These are phyloP conservation scores for Sycophaga agraensis DNA, from an alignment of 1,140 invertebrate species.

Conservation along the genomic window DNA sequence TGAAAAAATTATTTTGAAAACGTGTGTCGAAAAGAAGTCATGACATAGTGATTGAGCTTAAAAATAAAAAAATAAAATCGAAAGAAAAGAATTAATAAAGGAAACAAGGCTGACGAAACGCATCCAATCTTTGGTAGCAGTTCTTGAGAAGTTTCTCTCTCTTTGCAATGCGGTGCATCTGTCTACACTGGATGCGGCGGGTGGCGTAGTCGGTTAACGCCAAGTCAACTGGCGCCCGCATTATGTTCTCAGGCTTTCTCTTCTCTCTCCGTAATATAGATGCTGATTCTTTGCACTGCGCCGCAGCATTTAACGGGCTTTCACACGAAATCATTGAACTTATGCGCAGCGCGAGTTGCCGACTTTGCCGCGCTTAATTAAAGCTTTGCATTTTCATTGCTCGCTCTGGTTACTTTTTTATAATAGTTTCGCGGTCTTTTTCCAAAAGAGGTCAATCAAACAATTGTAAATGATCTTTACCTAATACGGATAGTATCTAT, in stretches of 20 bases:
- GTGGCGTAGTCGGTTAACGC: conserved; percentile 13
- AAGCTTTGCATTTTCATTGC: conserved; percentile 5
- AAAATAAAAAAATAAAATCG: not conserved
- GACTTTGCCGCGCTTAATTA: conserved; percentile 1
- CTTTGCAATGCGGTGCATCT: conserved; percentile 2
- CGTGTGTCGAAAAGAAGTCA: too few species aligned
- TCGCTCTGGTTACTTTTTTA: not conserved
- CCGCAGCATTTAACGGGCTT: too few species aligned
- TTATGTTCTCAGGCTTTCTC: conserved; percentile 59
- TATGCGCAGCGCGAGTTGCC: too few species aligned
- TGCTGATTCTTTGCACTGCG: conserved; percentile 39
- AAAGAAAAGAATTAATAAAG: conserved; percentile 1
- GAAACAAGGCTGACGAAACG: conserved; percentile 15
- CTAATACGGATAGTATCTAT: too few species aligned
- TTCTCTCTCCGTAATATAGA: conserved; percentile 40
- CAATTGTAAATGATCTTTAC: too few species aligned
- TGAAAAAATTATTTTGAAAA: too few species aligned
- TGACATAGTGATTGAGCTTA: not conserved
- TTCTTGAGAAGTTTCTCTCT: conserved; percentile 5
- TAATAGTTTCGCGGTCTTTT: too few species aligned
- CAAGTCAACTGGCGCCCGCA: conserved; percentile 29
- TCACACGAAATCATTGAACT: too few species aligned
- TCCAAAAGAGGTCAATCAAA: too few species aligned
- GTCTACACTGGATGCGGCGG: not conserved
- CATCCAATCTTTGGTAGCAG: conserved; percentile 10